phyloP scores from a whole-genome alignment of 2,113 vertebrate genomes.

The Dunckerocampus dactyliophorus region DNA sequence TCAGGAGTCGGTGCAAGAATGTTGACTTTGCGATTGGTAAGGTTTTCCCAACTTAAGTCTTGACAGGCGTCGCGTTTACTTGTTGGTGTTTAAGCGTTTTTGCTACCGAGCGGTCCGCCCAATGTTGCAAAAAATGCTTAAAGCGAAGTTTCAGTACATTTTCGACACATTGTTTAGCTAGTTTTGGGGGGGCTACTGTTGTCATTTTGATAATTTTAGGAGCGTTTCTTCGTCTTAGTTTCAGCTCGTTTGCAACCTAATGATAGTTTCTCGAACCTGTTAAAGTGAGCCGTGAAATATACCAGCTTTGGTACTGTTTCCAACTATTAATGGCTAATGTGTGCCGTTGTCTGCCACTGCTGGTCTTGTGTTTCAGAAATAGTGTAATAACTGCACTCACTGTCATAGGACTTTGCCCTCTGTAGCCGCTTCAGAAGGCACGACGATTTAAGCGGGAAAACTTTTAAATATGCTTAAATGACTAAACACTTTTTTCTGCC shows the following conservation, averaged over 20 bases:
- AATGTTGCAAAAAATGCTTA: conserved; percentile 3
- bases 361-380: not conserved
- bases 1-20: conserved; percentile 64
- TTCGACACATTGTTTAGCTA: not conserved
- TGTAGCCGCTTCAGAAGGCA: too few species aligned
- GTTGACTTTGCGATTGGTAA: conserved; percentile 68
- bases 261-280: not conserved
- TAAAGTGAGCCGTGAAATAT: not conserved
- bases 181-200: not conserved
- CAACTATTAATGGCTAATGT: not conserved
- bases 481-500: not conserved
- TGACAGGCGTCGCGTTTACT: not conserved
- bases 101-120: not conserved
- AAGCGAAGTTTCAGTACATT: conserved; percentile 24
- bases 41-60: conserved; percentile 8
- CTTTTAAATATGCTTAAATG: not conserved
- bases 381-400: conserved; percentile 14
- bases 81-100: not conserved
- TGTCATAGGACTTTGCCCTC: not conserved
- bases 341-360: not conserved
- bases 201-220: not conserved
- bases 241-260: not conserved
- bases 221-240: not conserved
- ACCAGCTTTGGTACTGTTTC: not conserved
- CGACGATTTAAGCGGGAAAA: not conserved